Evolutionary conservation across 2,113 vertebrate species (phyloP), one percentile per base, ranked within the genome.

Genomic region (Aspiorhynchus laticeps): DNA sequence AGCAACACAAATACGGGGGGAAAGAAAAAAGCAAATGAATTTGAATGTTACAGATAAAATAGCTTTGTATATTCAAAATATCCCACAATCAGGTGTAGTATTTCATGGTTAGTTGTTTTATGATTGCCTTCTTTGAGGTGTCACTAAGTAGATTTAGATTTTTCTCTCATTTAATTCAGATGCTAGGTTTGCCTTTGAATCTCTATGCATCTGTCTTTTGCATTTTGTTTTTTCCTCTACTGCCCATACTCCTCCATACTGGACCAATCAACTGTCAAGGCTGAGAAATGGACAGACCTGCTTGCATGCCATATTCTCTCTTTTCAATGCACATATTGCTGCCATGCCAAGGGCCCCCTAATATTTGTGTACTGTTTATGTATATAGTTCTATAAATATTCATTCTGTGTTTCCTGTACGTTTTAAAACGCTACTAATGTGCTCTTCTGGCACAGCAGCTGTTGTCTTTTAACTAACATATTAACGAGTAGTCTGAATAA

Each of bases 291-390:
- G 69, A 46, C 43, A 1, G 12, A 4, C 38, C 8, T 12, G 1
- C 63, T 53, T 71, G 26, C 80, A 82, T 63, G 33, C 43, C 41
- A 82, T 48, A 56, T 21, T 53, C 51, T 89, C 51, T 89, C 31
- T 33, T 90, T 91, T 90, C 21, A 86, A 69, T 87, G 43, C 73
- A 87, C 85, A 90, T 88, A 89, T 85, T 87, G 89, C 69, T 81
- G 74, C 85, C 69, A 75, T 75, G 26, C 56, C 86, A n/a, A 65
- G 71, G 80, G 79, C 28, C 63, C 74, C 43, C n/a, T 63, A 78
- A 33, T 67, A 76, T 83, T 71, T 43, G 56, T 85, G 86, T 87
- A 61, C 85, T 89, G 46, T 75, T 63, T 80, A 15, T 89, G 80
- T 88, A 86, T 31, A 81, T 87, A 85, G 14, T 28, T 83, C 3